These are phyloP conservation scores for Steinernema hermaphroditum DNA, from an alignment of 2,888 invertebrate species.

Conservation along the genomic window DNA sequence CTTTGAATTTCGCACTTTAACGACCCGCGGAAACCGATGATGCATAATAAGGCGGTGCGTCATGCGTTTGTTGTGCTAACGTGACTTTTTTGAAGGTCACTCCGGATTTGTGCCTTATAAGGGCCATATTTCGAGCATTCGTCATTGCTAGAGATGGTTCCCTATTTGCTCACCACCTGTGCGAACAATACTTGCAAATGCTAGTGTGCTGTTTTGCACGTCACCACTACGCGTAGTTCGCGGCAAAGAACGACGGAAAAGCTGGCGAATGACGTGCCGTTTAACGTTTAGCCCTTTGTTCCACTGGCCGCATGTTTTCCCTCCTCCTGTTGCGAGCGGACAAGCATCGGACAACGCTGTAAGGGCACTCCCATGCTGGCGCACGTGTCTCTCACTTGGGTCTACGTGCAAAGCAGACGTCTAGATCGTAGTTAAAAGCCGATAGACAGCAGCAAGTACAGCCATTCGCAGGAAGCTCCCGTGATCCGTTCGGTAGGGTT, in stretches of 20 bases:
- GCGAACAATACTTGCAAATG: neutral
- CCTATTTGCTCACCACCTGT: neutral
- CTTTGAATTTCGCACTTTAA: neutral
- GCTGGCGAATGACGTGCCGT: conserved; percentile 10
- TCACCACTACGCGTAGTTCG: neutral
- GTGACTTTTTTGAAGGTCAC: conserved; percentile 19
- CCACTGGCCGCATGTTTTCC: too few relatives aligned
- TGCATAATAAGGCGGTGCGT: neutral
- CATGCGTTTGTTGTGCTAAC: conserved; percentile 18
- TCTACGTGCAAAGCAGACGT: too few relatives aligned
- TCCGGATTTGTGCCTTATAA: neutral
- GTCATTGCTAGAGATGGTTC: neutral
- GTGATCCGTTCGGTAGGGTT: too few relatives aligned
- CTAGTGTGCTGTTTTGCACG: neutral
- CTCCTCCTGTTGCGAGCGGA: too few relatives aligned
- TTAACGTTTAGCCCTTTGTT: neutral
- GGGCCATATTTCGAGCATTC: too few relatives aligned
- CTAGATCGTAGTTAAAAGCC: too few relatives aligned
- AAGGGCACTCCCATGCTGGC: too few relatives aligned
- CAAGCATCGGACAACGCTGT: too few relatives aligned
- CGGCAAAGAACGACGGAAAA: neutral
- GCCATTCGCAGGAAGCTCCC: too few relatives aligned
- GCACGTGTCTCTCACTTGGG: too few relatives aligned
- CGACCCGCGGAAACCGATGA: neutral
- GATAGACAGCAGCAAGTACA: too few relatives aligned